Evolutionary conservation across 2,797 vertebrate species (phyloP).

Genomic region (Aythya fuligula): DNA sequence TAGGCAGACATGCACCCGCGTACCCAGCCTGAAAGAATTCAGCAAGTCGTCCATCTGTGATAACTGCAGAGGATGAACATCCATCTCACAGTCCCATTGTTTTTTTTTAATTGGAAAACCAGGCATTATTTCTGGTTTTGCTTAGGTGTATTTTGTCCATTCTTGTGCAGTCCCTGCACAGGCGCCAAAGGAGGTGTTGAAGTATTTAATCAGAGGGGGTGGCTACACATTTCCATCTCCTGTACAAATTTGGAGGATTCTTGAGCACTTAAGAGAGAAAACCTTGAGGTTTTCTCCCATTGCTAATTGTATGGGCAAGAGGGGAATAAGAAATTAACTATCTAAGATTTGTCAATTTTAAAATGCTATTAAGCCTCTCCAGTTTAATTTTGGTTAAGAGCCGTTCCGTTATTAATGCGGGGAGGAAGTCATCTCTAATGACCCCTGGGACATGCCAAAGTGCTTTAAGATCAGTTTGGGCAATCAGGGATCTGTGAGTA

Average conservation of each 20-base stretch:
- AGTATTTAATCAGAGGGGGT: accelerated
- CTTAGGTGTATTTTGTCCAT: accelerated
- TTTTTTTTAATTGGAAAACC: neutral
- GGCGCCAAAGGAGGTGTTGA: too few species aligned
- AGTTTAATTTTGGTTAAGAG: constrained; percentile 42
- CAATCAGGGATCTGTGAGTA: constrained; percentile 42
- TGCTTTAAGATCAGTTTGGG: constrained; percentile 56
- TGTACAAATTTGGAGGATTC: neutral
- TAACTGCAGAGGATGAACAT: neutral
- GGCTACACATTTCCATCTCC: neutral
- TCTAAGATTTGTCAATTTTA: neutral
- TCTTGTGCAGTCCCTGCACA: accelerated
- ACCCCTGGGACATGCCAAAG: constrained; percentile 24
- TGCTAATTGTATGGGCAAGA: neutral
- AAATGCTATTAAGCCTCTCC: neutral
- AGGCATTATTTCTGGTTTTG: accelerated
- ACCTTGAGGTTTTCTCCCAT: neutral
- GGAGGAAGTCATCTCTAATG: neutral
- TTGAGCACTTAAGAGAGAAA: neutral
- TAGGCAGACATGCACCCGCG: accelerated
- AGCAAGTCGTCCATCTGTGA: neutral
- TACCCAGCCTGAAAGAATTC: neutral
- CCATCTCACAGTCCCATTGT: accelerated
- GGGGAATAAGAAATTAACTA: neutral
- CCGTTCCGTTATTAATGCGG: neutral